Evolutionary conservation across 1,140 invertebrate species (phyloP).

Genomic region (Eubasilissa regina): DNA sequence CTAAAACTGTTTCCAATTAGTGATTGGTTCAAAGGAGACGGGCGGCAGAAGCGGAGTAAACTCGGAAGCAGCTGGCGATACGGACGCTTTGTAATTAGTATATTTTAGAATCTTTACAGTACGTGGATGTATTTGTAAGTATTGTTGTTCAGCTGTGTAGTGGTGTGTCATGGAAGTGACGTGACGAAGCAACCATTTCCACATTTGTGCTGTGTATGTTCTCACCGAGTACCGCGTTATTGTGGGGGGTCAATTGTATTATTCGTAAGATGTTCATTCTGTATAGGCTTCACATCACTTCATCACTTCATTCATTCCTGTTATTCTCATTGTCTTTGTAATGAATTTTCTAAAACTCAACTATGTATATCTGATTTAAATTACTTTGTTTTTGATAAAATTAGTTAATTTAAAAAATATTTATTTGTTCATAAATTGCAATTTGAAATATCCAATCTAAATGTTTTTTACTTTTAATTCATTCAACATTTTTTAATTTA

Average conservation of each 20-base stretch:
- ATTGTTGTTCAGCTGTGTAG: background rate
- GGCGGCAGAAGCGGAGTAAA: background rate
- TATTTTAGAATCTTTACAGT: constrained; percentile 4
- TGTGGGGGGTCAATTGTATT: constrained; percentile 8
- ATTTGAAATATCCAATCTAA: too few relatives aligned
- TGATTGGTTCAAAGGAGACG: background rate
- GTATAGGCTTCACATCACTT: constrained; percentile 15
- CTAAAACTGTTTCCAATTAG: constrained; percentile 10
- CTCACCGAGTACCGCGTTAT: background rate
- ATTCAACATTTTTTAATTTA: too few relatives aligned
- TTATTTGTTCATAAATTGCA: too few relatives aligned
- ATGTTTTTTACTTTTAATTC: too few relatives aligned
- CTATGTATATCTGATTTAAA: too few relatives aligned
- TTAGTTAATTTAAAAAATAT: too few relatives aligned
- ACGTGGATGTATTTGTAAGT: constrained; percentile 2
- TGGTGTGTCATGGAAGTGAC: background rate
- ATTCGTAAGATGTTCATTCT: constrained; percentile 39
- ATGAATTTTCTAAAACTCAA: too few relatives aligned
- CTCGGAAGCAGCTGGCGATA: constrained; percentile 35
- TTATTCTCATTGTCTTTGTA: background rate
- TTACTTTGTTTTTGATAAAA: too few relatives aligned
- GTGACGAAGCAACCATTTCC: background rate
- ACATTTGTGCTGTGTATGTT: background rate
- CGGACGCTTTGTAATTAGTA: constrained; percentile 38
- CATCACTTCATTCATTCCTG: constrained; percentile 36